Base-by-base conservation (phyloP, 2,113 vertebrate species). In the Oncorhynchus masou region DNA sequence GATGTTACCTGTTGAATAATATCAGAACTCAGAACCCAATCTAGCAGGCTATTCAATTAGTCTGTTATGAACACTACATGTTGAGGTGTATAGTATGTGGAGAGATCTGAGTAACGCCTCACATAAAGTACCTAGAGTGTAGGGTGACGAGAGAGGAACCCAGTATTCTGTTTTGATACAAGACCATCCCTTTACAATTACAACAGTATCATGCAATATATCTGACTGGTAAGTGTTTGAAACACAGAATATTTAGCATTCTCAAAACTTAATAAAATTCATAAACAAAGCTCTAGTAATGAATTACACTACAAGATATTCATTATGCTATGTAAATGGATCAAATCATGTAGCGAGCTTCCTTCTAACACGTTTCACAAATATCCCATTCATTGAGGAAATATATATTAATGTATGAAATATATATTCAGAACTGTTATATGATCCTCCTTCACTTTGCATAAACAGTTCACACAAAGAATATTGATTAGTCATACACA, bases 391-490 rank as follows among this genome's bases (percentile, higher is more conserved):
- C 59, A 62, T 13, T 67, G 13, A 62, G 24, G 2, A 22, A 22
- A 54, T 19, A 54, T 54, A 54, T 64, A 22, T 64, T 22, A 22
- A 64, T 64, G 25, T 64, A 64, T 64, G n/a, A 64, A n/a, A n/a
- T 66, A 60, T 62, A 22, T 62, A 22, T 24, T 62, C 59, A 27
- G 24, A 22, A n/a, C 13, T 80, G 74, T 80, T 71, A 82, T 77
- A 84, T 68, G 64, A 71, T 78, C 81, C 49, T 85, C 79, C 81
- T 85, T 81, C 73, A 86, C 84, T 90, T 89, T 88, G 82, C 84
- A 87, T 82, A 83, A 85, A 71, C 74, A 74, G 74, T 39, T 85
- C 77, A 73, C 13, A 20, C 15, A 39, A 76, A 81, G 78, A 73
- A 19, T 34, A 69, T 62, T 45, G 9, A 69, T 83, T 83, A 76